Evolutionary conservation across 23 tunicate genomes (phyloP).

Genomic region (Phallusia fumigata): DNA sequence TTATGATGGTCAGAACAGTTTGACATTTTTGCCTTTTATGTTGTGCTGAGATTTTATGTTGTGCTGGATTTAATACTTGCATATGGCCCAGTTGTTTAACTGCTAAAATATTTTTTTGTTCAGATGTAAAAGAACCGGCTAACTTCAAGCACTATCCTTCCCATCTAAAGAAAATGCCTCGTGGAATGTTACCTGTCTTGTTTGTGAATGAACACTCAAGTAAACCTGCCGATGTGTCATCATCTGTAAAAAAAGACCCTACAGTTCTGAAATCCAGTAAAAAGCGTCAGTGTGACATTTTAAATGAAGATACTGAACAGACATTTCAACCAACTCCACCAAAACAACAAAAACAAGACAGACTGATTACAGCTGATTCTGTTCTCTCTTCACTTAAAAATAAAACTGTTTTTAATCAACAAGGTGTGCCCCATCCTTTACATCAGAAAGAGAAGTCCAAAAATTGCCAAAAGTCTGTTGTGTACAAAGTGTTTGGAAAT

Average conservation of each 20-base stretch:
- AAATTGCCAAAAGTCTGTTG: neutral
- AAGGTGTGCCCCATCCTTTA: too few species aligned
- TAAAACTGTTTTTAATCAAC: neutral
- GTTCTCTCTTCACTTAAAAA: neutral
- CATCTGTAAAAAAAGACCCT: neutral
- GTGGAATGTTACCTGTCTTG: conserved; percentile 22
- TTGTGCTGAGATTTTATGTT: too few species aligned
- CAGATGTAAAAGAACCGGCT: too few species aligned
- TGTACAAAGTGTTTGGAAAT: conserved; percentile 2
- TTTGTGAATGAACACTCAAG: conserved; percentile 13
- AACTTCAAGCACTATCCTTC: too few species aligned
- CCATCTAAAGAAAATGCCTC: neutral
- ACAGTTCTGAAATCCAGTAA: neutral
- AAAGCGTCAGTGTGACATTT: too few species aligned
- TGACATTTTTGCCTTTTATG: too few species aligned
- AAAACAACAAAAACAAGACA: neutral
- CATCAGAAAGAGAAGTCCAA: neutral
- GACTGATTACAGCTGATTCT: neutral
- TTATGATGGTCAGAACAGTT: too few species aligned
- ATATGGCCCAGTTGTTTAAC: too few species aligned
- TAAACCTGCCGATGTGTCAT: neutral
- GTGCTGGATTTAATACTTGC: too few species aligned
- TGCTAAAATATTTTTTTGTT: too few species aligned
- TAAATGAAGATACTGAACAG: neutral
- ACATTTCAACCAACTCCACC: neutral